These are phyloP conservation scores for Ellobium chinense DNA, from an alignment of 2,888 invertebrate genomes.

Conservation along the genomic window DNA sequence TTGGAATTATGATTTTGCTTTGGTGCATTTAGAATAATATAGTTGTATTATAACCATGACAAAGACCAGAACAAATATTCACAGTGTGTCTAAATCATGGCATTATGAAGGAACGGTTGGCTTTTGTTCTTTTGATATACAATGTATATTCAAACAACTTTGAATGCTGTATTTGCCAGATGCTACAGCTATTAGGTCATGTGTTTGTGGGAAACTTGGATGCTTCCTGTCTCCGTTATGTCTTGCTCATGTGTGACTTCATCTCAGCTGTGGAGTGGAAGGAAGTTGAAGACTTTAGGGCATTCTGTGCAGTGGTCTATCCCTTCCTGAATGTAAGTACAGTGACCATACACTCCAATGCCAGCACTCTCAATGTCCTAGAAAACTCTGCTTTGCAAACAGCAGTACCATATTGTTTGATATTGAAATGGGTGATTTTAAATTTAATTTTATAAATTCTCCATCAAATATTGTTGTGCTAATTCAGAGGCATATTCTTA, in stretches of 20 bases:
- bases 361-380: no score
- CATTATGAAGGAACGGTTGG: background rate
- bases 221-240: constrained; percentile 73
- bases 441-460: no score
- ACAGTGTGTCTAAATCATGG: background rate
- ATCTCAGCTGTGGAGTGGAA: constrained; percentile 73
- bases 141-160: background rate
- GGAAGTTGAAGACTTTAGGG: constrained; percentile 75
- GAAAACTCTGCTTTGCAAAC: no score
- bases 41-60: no score
- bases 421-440: no score
- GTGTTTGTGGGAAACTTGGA: constrained; percentile 76
- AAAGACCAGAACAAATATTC: no score
- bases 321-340: constrained; percentile 73
- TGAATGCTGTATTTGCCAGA: constrained; percentile 54
- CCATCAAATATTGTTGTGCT: no score
- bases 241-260: constrained; percentile 74
- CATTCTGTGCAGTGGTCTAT: constrained; percentile 74
- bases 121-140: background rate
- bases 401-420: no score
- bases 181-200: constrained; percentile 72
- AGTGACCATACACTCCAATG: no score
- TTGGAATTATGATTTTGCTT: no score
- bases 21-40: background rate
- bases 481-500: no score